Evolutionary conservation across 2,888 invertebrate genomes (phyloP), one percentile per base, ranked within the genome.

Genomic region (Xestobium rufovillosum): DNA sequence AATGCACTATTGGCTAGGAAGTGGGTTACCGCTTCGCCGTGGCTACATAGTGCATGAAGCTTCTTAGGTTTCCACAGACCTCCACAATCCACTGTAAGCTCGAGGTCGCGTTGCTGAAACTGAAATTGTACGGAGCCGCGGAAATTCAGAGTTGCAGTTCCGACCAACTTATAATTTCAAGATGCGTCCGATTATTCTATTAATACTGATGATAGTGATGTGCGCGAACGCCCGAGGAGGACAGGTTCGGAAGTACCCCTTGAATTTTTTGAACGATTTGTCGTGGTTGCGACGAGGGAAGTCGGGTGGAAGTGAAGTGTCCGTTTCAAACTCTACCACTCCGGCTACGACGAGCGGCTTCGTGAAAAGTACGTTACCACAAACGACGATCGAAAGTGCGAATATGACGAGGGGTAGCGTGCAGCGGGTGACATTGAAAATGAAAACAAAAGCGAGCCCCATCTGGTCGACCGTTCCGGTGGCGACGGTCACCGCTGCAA

Each of bases 1-100:
- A n/a, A n/a, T n/a, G n/a, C n/a, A n/a, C n/a, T n/a, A 60, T 57
- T 59, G 57, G 59, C 50, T 56, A 59, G 57, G 62, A 64, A 63
- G 62, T 64, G 61, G 64, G 63, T 63, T 64, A 63, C 57, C 52
- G 56, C 50, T 50, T 57, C 53, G 52, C 41, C 44, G 44, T 45
- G 41, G 43, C 36, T 38, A 33, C 36, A 57, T 56, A 61, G 55
- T 57, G 56, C 54, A 57, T 57, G 56, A 54, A 59, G 57, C 56
- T 52, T 57, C 58, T 57, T 55, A 53, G 53, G 51, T 51, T 19
- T 53, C 55, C 53, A 51, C 60, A 62, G 58, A 63, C 56, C 59
- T 55, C 57, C 60, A 50, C 53, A 55, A 57, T 56, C 55, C 57
- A 56, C 54, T 61, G 57, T 48, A 53, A 56, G 50, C 51, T 53